Conservation (phyloP, 2,888 invertebrate genomes). For the Charanyca ferruginea region DNA sequence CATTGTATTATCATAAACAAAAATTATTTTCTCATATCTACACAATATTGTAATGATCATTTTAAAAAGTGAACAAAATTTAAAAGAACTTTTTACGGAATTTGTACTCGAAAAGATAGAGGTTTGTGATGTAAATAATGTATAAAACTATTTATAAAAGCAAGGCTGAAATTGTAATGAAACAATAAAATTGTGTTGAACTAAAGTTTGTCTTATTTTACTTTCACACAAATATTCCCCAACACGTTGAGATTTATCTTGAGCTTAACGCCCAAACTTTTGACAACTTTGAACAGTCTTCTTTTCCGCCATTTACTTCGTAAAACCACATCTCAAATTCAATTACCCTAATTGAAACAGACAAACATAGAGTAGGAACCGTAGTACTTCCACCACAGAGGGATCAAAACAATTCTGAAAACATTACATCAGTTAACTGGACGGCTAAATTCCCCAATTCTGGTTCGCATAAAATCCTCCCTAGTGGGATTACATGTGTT, state of each 20-base stretch:
- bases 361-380: slow-evolving; percentile 34
- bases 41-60: slow-evolving; percentile 70
- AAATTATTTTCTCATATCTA: slow-evolving; percentile 83
- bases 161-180: slow-evolving; percentile 91
- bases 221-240: slow-evolving; percentile 2
- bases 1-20: slow-evolving; percentile 73
- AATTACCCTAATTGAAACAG: slow-evolving; percentile 46
- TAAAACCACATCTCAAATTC: slow-evolving; percentile 29
- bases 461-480: slow-evolving; percentile 67
- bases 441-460: slow-evolving; percentile 64
- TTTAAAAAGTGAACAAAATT: slow-evolving; percentile 68
- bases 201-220: slow-evolving; percentile 66
- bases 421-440: slow-evolving; percentile 65
- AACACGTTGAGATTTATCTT: slow-evolving; percentile 13
- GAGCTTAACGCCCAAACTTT: slow-evolving; percentile 15
- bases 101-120: slow-evolving; percentile 85
- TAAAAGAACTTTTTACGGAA: slow-evolving; percentile 84
- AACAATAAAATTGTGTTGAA: slow-evolving; percentile 91
- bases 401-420: slow-evolving; percentile 52
- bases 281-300: no score
- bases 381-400: slow-evolving; percentile 30
- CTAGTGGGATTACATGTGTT: slow-evolving; percentile 68
- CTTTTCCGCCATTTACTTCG: slow-evolving; percentile 19
- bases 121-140: slow-evolving; percentile 88
- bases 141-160: slow-evolving; percentile 89